These are phyloP conservation scores for Metridium senile DNA, from an alignment of 92 coral and sea anemone genomes.

Conservation along the genomic window DNA sequence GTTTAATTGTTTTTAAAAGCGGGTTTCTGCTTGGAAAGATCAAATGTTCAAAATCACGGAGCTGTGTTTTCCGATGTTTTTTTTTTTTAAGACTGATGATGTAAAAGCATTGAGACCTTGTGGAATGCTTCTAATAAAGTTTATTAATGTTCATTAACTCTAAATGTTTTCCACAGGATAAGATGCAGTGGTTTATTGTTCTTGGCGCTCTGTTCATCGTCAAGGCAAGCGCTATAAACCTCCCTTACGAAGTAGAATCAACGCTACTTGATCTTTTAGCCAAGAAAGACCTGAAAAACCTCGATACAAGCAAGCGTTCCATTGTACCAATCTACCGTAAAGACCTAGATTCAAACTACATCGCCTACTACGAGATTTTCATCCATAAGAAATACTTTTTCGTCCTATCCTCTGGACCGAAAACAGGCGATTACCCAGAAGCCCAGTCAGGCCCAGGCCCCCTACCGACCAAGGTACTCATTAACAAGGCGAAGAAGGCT, in stretches of 20 bases:
- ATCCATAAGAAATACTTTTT: constrained; percentile 24
- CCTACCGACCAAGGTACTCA: constrained; percentile 41
- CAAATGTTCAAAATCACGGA: too few species aligned
- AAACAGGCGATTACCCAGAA: constrained; percentile 48
- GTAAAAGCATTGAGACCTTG: too few species aligned
- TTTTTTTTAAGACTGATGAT: too few species aligned
- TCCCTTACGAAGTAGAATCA: constrained; percentile 44
- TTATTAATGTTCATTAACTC: too few species aligned
- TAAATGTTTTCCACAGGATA: background rate
- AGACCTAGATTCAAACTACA: constrained; percentile 48
- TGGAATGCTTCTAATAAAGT: too few species aligned
- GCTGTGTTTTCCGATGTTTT: too few species aligned
- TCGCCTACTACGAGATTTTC: constrained; percentile 51
- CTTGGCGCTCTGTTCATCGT: background rate
- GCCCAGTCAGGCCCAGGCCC: constrained; percentile 42
- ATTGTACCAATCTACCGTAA: constrained; percentile 50
- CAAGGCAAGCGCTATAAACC: background rate
- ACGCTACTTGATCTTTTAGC: constrained; percentile 39
- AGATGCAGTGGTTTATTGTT: constrained; percentile 8
- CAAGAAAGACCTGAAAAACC: constrained; percentile 24
- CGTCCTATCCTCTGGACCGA: constrained; percentile 53
- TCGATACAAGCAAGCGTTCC: constrained; percentile 8
- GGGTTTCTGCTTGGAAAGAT: too few species aligned
- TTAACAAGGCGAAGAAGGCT: constrained; percentile 25
- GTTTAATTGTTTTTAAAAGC: too few species aligned